A percentile compares a stretch with the other conserved stretches of the same genome.
These are phyloP conservation scores for Drymonia ruficornis DNA, from an alignment of 2,888 invertebrate genomes.

Conservation along the genomic window DNA sequence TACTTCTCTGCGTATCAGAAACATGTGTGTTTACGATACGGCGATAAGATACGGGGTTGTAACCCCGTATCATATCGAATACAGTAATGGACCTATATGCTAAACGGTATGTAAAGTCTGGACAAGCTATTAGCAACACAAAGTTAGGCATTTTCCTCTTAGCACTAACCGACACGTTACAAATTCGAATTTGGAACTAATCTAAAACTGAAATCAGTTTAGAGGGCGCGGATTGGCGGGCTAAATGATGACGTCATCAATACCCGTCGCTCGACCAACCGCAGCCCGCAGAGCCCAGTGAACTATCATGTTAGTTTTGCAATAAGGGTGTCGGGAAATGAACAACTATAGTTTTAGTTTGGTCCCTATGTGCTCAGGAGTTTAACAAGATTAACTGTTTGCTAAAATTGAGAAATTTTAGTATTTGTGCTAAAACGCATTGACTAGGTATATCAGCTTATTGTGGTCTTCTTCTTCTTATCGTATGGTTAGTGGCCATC, in stretches of 20 bases:
- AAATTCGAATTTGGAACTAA: conserved; percentile 72
- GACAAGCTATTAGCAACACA: background rate
- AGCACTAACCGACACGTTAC: conserved; percentile 48
- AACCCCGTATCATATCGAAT: too few species aligned
- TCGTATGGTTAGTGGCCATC: too few species aligned
- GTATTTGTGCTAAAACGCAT: too few species aligned
- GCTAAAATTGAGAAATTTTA: too few species aligned
- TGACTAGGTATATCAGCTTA: too few species aligned
- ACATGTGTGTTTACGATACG: too few species aligned
- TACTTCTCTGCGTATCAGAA: too few species aligned
- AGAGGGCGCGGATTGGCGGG: conserved; percentile 68
- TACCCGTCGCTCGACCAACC: conserved; percentile 70
- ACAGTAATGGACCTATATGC: too few species aligned
- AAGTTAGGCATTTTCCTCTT: background rate
- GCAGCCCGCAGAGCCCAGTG: conserved; percentile 48
- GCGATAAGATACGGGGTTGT: too few species aligned
- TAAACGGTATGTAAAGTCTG: too few species aligned
- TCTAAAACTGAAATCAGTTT: conserved; percentile 76
- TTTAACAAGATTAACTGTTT: too few species aligned
- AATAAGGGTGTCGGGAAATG: conserved; percentile 34
- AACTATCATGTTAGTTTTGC: conserved; percentile 45
- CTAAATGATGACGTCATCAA: conserved; percentile 79
- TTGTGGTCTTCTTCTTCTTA: too few species aligned
- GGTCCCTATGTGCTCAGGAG: background rate
- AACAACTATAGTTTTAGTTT: conserved; percentile 15